Percentiles rank a stretch among this genome's conserved stretches.
phyloP scores from a whole-genome alignment of 2,888 invertebrate genomes.

The Pycnomerus fuliginosus region DNA sequence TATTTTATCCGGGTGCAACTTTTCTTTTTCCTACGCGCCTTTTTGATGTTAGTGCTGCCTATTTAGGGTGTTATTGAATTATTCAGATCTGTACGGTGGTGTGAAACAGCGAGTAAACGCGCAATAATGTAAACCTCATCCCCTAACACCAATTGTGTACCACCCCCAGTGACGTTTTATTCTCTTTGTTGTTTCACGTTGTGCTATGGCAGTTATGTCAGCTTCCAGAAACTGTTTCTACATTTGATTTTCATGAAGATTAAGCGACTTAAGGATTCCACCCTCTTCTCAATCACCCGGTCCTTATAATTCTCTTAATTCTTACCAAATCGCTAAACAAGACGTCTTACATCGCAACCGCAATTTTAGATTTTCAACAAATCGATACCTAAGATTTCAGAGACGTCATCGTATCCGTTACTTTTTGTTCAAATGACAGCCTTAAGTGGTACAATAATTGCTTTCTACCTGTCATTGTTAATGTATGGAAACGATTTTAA shows the following conservation, averaged over 20 bases:
- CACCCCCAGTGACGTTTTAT: slow-evolving; percentile 31
- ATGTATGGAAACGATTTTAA: too few relatives aligned
- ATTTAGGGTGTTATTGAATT: slow-evolving; percentile 50
- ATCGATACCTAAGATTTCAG: background rate
- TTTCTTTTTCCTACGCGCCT: slow-evolving; percentile 36
- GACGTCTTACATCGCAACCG: too few relatives aligned
- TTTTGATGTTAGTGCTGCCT: slow-evolving; percentile 47
- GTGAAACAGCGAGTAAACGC: slow-evolving; percentile 48
- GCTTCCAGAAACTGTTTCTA: slow-evolving; percentile 25
- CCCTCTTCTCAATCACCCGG: background rate
- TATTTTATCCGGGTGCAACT: slow-evolving; percentile 26
- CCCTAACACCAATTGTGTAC: slow-evolving; percentile 36
- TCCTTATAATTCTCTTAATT: background rate
- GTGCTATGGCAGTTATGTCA: slow-evolving; percentile 23
- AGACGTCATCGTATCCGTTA: too few relatives aligned
- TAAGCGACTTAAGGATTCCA: slow-evolving; percentile 14
- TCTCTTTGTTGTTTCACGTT: slow-evolving; percentile 25
- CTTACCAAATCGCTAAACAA: too few relatives aligned
- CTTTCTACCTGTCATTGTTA: too few relatives aligned
- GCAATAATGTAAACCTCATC: slow-evolving; percentile 46
- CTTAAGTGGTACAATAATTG: too few relatives aligned
- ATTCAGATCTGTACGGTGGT: slow-evolving; percentile 49
- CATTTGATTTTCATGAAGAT: slow-evolving; percentile 25
- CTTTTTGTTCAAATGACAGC: too few relatives aligned
- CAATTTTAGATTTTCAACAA: too few relatives aligned